These are phyloP conservation scores for Batillaria attramentaria DNA, from an alignment of 1,140 invertebrate species.

Conservation along the genomic window DNA sequence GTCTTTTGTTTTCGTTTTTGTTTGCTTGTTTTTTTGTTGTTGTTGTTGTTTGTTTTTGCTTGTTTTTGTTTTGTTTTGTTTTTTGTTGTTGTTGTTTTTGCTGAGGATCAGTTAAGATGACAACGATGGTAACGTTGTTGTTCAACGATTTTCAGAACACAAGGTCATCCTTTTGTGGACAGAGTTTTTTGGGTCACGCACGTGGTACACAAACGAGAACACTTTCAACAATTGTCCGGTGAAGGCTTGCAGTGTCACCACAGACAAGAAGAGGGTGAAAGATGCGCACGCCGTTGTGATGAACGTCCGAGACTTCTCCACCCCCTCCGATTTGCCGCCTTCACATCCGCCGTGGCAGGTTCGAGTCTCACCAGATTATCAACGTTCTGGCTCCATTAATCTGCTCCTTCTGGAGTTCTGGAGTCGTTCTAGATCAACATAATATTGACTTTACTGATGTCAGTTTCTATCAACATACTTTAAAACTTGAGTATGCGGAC, in stretches of 20 bases:
- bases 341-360: conserved; percentile 13
- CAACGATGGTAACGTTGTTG: background rate
- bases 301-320: conserved; percentile 8
- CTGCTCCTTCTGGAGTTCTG: no score
- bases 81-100: no score
- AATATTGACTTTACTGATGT: no score
- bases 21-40: no score
- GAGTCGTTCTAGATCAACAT: no score
- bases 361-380: background rate
- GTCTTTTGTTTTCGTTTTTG: no score
- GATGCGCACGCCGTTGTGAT: conserved; percentile 26
- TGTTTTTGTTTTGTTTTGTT: no score
- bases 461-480: no score
- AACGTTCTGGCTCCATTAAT: no score
- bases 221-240: conserved; percentile 10
- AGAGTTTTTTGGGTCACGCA: background rate
- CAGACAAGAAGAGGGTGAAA: background rate
- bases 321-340: conserved; percentile 15
- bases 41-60: no score
- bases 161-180: conserved; percentile 31
- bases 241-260: conserved; percentile 8
- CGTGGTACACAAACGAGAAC: background rate
- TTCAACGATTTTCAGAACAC: no score
- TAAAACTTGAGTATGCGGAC: no score
- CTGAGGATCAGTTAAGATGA: background rate